Conservation (phyloP, 2,113 vertebrate genomes). For the Nanorana parkeri region DNA sequence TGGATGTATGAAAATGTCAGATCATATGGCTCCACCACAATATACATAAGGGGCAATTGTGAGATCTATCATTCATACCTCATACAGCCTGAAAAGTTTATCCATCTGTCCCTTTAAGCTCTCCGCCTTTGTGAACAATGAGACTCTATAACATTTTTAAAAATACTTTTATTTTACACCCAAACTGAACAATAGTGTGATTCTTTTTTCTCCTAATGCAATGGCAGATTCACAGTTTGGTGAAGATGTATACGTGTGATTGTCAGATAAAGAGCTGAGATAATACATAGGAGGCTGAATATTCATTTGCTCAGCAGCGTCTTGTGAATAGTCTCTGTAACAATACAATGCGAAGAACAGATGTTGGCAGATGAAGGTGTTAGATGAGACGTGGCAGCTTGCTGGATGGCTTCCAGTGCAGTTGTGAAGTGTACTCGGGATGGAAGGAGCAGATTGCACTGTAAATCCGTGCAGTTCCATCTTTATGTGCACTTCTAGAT, state of each 20-base stretch:
- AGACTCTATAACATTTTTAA: neutral
- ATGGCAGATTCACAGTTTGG: neutral
- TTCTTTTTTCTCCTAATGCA: neutral
- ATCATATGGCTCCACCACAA: too few relatives aligned
- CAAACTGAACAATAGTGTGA: neutral
- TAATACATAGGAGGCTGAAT: conserved; percentile 2
- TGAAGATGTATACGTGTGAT: neutral
- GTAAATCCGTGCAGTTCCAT: conserved; percentile 30
- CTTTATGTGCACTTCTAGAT: conserved; percentile 4
- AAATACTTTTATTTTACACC: neutral
- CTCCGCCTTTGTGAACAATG: too few relatives aligned
- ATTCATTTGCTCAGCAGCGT: conserved; percentile 27
- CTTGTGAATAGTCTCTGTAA: conserved; percentile 22
- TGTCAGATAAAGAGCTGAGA: conserved; percentile 1
- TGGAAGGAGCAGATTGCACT: conserved; percentile 19
- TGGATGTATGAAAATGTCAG: too few relatives aligned
- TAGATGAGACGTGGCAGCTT: conserved; percentile 38
- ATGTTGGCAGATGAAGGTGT: conserved; percentile 42
- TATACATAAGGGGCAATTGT: too few relatives aligned
- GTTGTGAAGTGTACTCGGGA: conserved; percentile 17
- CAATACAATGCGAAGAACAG: conserved; percentile 44
- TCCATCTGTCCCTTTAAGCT: too few relatives aligned
- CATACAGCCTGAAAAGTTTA: too few relatives aligned
- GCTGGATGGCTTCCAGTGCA: conserved; percentile 10
- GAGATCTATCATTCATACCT: too few relatives aligned